A percentile compares a stretch with the other conserved stretches of the same genome.
phyloP scores from a whole-genome alignment of 2,113 vertebrate genomes.

The Albula glossodonta region DNA sequence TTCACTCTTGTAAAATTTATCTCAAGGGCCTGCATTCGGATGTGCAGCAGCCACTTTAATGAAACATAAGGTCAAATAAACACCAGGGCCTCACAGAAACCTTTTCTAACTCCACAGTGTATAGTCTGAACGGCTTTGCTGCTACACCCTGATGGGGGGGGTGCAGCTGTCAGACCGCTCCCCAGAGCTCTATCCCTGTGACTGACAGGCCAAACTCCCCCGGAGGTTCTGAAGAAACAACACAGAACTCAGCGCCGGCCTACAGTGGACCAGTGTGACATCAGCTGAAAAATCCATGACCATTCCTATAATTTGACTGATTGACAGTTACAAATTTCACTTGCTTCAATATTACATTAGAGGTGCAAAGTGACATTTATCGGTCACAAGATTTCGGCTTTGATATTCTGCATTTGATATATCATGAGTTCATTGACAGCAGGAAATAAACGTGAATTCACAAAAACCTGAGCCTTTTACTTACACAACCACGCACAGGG shows the following conservation, averaged over 20 bases:
- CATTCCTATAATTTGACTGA: neutral
- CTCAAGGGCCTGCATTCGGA: neutral
- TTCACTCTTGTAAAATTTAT: neutral
- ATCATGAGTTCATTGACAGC: neutral
- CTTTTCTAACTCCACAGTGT: neutral
- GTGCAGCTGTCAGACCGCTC: neutral
- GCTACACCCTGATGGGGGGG: neutral
- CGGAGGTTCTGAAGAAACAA: neutral
- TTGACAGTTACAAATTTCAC: neutral
- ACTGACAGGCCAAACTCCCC: neutral
- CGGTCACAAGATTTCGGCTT: neutral
- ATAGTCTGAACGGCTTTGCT: neutral
- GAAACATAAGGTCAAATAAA: constrained; percentile 7
- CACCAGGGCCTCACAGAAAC: neutral
- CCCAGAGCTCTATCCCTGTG: neutral
- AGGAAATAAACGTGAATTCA: neutral
- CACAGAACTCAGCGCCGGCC: neutral
- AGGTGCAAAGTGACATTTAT: neutral
- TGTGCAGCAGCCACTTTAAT: constrained; percentile 4
- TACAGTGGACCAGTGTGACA: no score
- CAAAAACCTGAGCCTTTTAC: no score
- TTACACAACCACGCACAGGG: no score
- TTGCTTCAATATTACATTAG: neutral
- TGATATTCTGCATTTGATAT: neutral
- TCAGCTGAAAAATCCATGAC: neutral